A percentile compares a stretch with the other conserved stretches of the same genome.
Evolutionary conservation across 1,140 invertebrate genomes (phyloP).

Genomic region (Littorina saxatilis): DNA sequence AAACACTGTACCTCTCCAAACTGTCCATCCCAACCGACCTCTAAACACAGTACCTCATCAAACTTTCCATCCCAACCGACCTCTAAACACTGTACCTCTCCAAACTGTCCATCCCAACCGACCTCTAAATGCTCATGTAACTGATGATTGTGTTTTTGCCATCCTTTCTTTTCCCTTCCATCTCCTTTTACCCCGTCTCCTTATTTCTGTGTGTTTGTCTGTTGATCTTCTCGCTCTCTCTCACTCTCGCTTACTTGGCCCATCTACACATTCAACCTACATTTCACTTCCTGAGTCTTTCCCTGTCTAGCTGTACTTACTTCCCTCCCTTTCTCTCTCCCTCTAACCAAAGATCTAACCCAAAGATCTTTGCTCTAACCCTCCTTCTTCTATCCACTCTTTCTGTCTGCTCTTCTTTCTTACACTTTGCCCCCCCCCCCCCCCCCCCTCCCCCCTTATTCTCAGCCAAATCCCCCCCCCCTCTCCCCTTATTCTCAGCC

Average conservation of each 20-base stretch:
- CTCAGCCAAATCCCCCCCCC: not conserved
- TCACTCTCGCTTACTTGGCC: not conserved
- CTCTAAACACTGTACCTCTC: too few species aligned
- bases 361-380: not conserved
- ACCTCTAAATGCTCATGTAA: too few species aligned
- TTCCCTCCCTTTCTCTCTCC: conserved; percentile 3
- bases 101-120: too few species aligned
- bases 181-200: not conserved
- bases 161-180: too few species aligned
- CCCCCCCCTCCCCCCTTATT: not conserved
- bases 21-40: too few species aligned
- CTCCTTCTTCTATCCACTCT: not conserved
- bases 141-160: too few species aligned
- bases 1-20: too few species aligned
- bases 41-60: too few species aligned
- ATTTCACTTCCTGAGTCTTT: not conserved
- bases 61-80: too few species aligned
- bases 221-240: not conserved
- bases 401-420: not conserved
- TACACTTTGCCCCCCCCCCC: not conserved
- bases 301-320: not conserved
- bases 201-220: not conserved
- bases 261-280: too few species aligned
- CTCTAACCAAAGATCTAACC: too few species aligned
- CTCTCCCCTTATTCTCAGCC: too few species aligned